phyloP scores from a whole-genome alignment of 2,113 vertebrate species.

The Mesoclemmys tuberculata region DNA sequence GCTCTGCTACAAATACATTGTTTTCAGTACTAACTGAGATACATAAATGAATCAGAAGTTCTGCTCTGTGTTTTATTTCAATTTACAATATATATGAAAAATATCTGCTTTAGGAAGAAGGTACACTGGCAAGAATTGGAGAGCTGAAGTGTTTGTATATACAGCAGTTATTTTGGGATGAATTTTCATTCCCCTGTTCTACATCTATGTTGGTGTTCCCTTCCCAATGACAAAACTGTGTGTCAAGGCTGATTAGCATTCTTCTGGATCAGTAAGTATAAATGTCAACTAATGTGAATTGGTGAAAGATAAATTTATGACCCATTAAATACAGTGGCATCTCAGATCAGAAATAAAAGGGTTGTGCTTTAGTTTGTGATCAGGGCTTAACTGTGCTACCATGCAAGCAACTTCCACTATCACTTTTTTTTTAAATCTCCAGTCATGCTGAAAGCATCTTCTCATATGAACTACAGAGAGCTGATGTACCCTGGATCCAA shows the following conservation, averaged over 20 bases:
- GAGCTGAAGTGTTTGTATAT: neutral
- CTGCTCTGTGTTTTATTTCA: neutral
- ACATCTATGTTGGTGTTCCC: neutral
- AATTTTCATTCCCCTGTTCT: neutral
- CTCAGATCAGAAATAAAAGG: neutral
- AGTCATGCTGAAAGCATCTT: neutral
- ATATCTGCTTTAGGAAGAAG: neutral
- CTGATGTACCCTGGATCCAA: neutral
- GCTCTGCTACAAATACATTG: no score
- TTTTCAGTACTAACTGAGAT: neutral
- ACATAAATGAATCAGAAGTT: neutral
- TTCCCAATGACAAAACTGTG: neutral
- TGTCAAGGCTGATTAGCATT: neutral
- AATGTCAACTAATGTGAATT: neutral
- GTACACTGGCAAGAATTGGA: neutral
- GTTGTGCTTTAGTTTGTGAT: neutral
- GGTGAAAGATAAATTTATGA: neutral
- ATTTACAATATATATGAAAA: neutral
- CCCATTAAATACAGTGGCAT: neutral
- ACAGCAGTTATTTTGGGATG: neutral
- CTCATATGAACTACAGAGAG: neutral
- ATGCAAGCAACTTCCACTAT: neutral
- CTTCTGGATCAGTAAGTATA: neutral
- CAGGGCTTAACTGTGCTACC: neutral
- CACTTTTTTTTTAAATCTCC: neutral